Evolutionary conservation across 1,140 invertebrate genomes (phyloP).

Genomic region (Sitobion miscanthi): DNA sequence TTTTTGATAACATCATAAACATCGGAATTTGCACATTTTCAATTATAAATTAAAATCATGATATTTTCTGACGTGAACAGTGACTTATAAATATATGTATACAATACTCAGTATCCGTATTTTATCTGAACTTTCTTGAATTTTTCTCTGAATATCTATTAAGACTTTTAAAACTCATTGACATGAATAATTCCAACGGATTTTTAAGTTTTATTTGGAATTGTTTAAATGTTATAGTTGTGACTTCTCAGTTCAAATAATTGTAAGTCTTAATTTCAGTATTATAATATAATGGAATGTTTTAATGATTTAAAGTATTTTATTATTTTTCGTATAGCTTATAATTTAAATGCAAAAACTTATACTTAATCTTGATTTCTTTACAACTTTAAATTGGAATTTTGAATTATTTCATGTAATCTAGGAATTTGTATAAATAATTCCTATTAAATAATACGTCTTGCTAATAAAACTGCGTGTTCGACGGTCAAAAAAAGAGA

Average conservation of each 20-base stretch:
- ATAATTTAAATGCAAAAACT: background rate
- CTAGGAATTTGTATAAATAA: background rate
- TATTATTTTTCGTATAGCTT: background rate
- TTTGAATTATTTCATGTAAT: background rate
- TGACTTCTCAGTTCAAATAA: background rate
- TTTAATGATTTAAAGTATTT: background rate
- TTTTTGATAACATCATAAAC: background rate
- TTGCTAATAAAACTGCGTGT: too few relatives aligned
- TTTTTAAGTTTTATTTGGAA: slow-evolving; percentile 1
- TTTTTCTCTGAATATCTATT: background rate
- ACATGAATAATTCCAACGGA: background rate
- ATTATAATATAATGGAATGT: background rate
- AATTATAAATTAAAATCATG: background rate
- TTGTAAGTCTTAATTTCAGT: background rate
- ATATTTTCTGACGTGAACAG: background rate
- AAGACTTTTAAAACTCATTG: background rate
- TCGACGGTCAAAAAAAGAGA: too few relatives aligned
- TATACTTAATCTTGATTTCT: background rate
- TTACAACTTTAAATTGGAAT: background rate
- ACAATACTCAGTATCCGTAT: background rate
- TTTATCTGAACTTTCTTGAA: background rate
- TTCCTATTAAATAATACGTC: too few relatives aligned
- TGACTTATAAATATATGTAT: background rate
- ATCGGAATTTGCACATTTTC: background rate
- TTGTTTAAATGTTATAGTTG: background rate